These are phyloP conservation scores for Pelagia noctiluca DNA, from an alignment of 30 jellyfish, hydroid and myxozoan genomes.

Conservation along the genomic window DNA sequence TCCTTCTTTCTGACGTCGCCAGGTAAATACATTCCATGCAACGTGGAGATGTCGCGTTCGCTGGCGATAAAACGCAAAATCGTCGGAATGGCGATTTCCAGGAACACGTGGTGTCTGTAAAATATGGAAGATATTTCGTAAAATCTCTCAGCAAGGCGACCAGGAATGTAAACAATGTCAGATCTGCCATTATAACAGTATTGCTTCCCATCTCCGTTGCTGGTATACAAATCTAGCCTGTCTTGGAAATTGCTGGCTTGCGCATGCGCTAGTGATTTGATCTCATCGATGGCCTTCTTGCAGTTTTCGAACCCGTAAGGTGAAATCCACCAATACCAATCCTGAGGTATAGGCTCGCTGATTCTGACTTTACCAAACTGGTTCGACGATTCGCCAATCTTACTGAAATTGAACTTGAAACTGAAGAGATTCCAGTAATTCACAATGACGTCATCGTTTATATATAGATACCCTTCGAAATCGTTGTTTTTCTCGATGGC, in stretches of 20 bases:
- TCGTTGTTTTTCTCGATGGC: slow-evolving; percentile 68
- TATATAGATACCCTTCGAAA: slow-evolving; percentile 79
- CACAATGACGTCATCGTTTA: slow-evolving; percentile 92
- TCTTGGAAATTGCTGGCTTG: slow-evolving; percentile 13
- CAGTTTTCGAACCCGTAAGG: slow-evolving; percentile 91
- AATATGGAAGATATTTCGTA: slow-evolving; percentile 76
- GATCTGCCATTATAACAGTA: slow-evolving; percentile 86
- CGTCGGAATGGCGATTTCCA: slow-evolving; percentile 95
- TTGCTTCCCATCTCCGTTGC: slow-evolving; percentile 59
- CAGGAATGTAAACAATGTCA: slow-evolving; percentile 84
- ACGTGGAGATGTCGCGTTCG: slow-evolving; percentile 59
- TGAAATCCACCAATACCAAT: slow-evolving; percentile 99
- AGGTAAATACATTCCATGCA: slow-evolving; percentile 89
- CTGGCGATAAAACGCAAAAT: slow-evolving; percentile 64
- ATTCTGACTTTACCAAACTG: slow-evolving; percentile 74
- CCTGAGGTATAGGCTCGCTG: slow-evolving; percentile 55
- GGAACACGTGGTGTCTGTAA: slow-evolving; percentile 68
- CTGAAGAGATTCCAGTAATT: slow-evolving; percentile 87
- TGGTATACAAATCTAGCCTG: slow-evolving; percentile 1
- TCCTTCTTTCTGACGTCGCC: slow-evolving; percentile 95
- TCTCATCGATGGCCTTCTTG: slow-evolving; percentile 73
- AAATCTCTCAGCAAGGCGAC: slow-evolving; percentile 66
- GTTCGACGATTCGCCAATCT: slow-evolving; percentile 81
- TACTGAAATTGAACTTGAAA: slow-evolving; percentile 51
- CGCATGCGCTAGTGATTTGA: slow-evolving; percentile 15